A percentile compares a stretch with the other conserved stretches of the same genome.
Conservation (phyloP, 1,140 invertebrate genomes). For the Sitophilus oryzae region DNA sequence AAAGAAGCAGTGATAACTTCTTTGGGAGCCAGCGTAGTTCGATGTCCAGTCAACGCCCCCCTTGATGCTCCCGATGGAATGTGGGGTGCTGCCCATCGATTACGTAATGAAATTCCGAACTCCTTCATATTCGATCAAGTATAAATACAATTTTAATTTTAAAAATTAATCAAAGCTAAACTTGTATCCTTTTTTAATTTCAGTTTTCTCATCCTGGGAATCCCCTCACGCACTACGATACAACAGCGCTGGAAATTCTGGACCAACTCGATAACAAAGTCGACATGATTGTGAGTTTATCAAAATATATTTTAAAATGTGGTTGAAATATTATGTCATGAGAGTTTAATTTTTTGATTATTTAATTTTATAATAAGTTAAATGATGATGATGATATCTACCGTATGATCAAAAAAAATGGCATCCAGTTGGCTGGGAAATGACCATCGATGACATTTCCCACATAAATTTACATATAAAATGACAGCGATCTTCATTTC, state of each 20-base stretch:
- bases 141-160: constrained; percentile 21
- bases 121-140: constrained; percentile 93
- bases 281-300: constrained; percentile 64
- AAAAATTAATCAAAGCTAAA: not conserved
- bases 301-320: no score
- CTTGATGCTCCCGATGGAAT: constrained; percentile 85
- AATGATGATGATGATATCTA: no score
- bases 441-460: no score
- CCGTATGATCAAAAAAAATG: no score
- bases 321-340: no score
- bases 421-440: no score
- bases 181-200: constrained; percentile 27
- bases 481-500: no score
- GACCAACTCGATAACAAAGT: constrained; percentile 69
- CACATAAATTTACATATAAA: no score
- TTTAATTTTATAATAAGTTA: no score
- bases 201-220: constrained; percentile 82
- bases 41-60: constrained; percentile 87
- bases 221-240: constrained; percentile 89
- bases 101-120: constrained; percentile 80
- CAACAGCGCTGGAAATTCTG: constrained; percentile 81
- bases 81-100: constrained; percentile 78
- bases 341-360: no score
- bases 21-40: constrained; percentile 91
- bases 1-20: constrained; percentile 82